Evolutionary conservation across 92 coral and sea anemone species (phyloP), one percentile per base, ranked within the genome.

Genomic region (Montipora capitata): DNA sequence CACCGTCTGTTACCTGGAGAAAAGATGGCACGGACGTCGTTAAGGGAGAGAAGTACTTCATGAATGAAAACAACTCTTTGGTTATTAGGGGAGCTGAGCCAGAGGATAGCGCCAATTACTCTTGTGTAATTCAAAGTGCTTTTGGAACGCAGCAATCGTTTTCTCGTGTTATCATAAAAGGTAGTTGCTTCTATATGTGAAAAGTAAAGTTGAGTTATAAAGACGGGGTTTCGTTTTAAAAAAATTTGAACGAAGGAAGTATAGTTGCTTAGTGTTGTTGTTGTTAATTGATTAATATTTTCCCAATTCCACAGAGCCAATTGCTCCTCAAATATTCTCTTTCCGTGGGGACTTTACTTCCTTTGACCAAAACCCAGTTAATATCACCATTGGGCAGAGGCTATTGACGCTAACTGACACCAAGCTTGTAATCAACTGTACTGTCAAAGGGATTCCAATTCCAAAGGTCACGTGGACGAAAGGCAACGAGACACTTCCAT

Each of bases 381-480:
- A 80, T 72, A 42, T 90, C 17, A 68, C 64, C 44, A 86, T 95
- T 66, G 98, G 98, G 3, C 88, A 88, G 73, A 63, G 68, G 65
- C 63, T 95, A 59, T 84, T 82, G 8, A 90, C 96, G 2, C 40
- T 95, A 14, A 76, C 76, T 27, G 88, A 76, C 72, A 91, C 85
- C 52, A 58, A 70, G 35, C 59, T 91, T 17, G 54, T 91, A 5
- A 74, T 95, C 71, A 45, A 87, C 56, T 98, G 99, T 83, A 80
- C 89, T 15, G 94, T 88, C 1, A 88, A 48, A 40, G 99, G 99
- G 15, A 42, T 88, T 35, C 99, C 99, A 2, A 16, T 56, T 5
- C 98, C 99, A 8, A 76, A 80, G 17, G 90, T 98, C 72, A 45
- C 92, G 14, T 98, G 99, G 99, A 85, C 77, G 8, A 85, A 66